Evolutionary conservation across 2,113 vertebrate species (phyloP).

Genomic region (Seriola dumerili): DNA sequence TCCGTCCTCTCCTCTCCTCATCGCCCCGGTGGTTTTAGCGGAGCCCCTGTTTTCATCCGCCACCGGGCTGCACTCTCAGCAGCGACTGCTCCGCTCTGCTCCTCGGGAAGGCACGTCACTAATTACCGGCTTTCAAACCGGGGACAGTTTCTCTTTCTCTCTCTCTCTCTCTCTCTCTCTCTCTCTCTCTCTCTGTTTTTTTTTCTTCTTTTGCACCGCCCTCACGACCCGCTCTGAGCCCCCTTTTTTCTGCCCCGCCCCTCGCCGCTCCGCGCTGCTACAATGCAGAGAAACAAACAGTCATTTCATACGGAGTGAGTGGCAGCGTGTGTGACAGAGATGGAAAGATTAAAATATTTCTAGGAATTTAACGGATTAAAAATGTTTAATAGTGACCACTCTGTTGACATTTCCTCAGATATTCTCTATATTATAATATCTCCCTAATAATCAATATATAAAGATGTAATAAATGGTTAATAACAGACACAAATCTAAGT

Average conservation of each 20-base stretch:
- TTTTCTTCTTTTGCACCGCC: constrained; percentile 10
- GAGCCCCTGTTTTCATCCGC: constrained; percentile 28
- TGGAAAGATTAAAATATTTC: background rate
- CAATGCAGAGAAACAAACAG: constrained; percentile 66
- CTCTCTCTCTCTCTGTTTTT: background rate
- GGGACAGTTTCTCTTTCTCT: constrained; percentile 16
- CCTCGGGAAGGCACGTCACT: constrained; percentile 43
- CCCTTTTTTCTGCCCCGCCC: constrained; percentile 39
- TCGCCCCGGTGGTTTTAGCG: constrained; percentile 33
- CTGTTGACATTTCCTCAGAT: background rate
- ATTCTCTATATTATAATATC: background rate
- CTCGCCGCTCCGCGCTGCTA: constrained; percentile 30
- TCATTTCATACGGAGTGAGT: background rate
- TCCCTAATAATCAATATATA: background rate
- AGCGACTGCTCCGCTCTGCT: constrained; percentile 19
- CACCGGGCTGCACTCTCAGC: constrained; percentile 39
- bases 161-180: constrained; percentile 1
- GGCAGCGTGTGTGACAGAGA: background rate
- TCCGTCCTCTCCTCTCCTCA: constrained; percentile 39
- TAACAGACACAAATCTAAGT: background rate
- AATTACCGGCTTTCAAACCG: constrained; percentile 53
- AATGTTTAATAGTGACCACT: background rate
- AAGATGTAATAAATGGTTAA: background rate
- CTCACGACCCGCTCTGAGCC: constrained; percentile 41
- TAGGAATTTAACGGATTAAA: background rate